Evolutionary conservation across 2,888 invertebrate genomes (phyloP).

Genomic region (Globia sparganii): DNA sequence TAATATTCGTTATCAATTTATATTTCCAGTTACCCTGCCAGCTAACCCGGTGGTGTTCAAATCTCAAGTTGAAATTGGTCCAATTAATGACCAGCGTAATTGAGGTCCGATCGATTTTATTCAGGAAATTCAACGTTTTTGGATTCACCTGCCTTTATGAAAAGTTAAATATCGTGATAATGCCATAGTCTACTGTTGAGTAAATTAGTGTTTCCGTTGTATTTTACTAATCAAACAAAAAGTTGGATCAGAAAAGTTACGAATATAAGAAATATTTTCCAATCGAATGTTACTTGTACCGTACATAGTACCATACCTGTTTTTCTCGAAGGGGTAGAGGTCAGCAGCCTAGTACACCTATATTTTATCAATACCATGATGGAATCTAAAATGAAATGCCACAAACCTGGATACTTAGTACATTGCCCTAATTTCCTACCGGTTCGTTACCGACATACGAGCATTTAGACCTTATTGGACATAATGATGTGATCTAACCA

Average conservation of each 20-base stretch:
- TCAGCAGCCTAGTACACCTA: neutral
- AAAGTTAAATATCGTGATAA: neutral
- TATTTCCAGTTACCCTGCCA: slow-evolving; percentile 45
- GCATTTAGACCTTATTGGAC: slow-evolving; percentile 49
- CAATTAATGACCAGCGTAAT: slow-evolving; percentile 53
- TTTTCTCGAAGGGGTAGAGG: neutral
- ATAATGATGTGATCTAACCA: slow-evolving; percentile 54
- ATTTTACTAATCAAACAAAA: neutral
- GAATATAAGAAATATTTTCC: neutral
- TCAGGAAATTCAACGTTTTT: slow-evolving; percentile 17
- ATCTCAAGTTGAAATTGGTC: slow-evolving; percentile 52
- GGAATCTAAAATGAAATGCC: slow-evolving; percentile 15
- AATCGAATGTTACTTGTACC: neutral
- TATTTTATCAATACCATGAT: neutral
- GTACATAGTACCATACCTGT: neutral
- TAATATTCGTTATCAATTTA: slow-evolving; percentile 54
- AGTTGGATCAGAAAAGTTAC: slow-evolving; percentile 7
- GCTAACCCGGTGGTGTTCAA: slow-evolving; percentile 29
- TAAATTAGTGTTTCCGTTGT: slow-evolving; percentile 7
- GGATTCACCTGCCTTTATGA: neutral
- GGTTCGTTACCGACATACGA: slow-evolving; percentile 25
- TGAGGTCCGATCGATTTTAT: slow-evolving; percentile 44
- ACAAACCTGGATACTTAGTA: neutral
- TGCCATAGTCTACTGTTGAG: neutral
- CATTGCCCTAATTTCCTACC: slow-evolving; percentile 26